A percentile compares a stretch with the other conserved stretches of the same genome.
Conservation (phyloP, 1,140 invertebrate species). For the Palaemon carinicauda region DNA sequence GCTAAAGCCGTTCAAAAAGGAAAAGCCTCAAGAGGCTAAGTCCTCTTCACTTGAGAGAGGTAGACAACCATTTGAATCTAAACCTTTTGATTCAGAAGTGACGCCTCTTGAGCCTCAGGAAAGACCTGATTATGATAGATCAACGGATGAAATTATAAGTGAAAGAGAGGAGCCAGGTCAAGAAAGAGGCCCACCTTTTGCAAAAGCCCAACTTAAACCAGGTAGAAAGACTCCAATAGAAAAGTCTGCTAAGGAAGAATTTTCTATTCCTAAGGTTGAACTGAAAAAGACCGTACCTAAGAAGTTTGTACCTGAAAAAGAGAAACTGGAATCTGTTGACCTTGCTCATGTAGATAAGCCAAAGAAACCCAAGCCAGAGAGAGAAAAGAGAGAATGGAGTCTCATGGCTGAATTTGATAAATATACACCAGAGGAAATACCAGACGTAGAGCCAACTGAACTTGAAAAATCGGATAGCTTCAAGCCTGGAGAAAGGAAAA, state of each 20-base stretch:
- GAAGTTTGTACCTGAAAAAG: not conserved
- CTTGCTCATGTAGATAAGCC: slow-evolving; percentile 25
- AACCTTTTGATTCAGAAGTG: too few relatives aligned
- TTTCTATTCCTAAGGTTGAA: not conserved
- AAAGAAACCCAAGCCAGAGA: not conserved
- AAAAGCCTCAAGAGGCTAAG: too few relatives aligned
- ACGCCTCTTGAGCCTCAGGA: not conserved
- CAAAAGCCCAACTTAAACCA: not conserved
- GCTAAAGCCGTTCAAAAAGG: slow-evolving; percentile 31
- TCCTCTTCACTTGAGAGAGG: too few relatives aligned
- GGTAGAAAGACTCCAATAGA: slow-evolving; percentile 19
- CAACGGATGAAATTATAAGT: too few relatives aligned
- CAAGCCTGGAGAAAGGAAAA: not conserved
- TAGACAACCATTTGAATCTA: too few relatives aligned
- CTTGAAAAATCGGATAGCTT: not conserved
- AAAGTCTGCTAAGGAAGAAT: not conserved
- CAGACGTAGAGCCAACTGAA: not conserved
- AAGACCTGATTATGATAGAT: too few relatives aligned
- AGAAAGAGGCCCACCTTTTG: too few relatives aligned
- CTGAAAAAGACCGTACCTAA: not conserved
- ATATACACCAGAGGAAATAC: too few relatives aligned
- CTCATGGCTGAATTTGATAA: too few relatives aligned
- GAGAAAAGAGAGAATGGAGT: not conserved
- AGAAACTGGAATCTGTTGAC: not conserved
- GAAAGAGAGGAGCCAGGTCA: too few relatives aligned